These are phyloP conservation scores for Neodiprion pinetum DNA, from an alignment of 1,140 invertebrate species.

Conservation along the genomic window DNA sequence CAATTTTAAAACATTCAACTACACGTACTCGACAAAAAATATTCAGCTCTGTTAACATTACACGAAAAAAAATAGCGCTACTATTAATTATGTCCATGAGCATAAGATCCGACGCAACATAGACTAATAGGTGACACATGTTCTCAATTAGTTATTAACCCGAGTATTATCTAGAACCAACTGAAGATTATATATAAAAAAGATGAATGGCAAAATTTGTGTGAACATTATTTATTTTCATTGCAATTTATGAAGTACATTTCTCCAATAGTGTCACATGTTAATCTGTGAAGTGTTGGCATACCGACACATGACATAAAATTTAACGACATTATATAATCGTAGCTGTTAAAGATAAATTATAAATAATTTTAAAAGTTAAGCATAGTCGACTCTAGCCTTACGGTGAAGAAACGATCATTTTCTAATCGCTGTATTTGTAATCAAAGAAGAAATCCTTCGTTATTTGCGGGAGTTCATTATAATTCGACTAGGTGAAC, in stretches of 20 bases:
- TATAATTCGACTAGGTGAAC: constrained; percentile 1
- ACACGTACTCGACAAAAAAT: neutral
- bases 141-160: neutral
- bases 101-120: neutral
- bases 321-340: constrained; percentile 16
- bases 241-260: too few relatives aligned
- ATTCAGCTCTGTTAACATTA: neutral
- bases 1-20: neutral
- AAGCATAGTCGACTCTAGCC: constrained; percentile 34
- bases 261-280: neutral
- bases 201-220: too few relatives aligned
- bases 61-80: too few relatives aligned
- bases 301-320: constrained; percentile 8
- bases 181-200: too few relatives aligned
- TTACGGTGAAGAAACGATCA: constrained; percentile 37
- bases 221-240: too few relatives aligned
- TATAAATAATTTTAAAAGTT: constrained; percentile 27
- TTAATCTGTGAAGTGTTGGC: constrained; percentile 9
- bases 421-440: constrained; percentile 39
- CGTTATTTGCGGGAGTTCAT: neutral
- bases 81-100: neutral
- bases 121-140: neutral
- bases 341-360: constrained; percentile 17
- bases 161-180: too few relatives aligned
- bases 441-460: constrained; percentile 23